Percentiles rank a stretch among this genome's conserved stretches.
phyloP scores from a whole-genome alignment of 2,113 vertebrate species.

The Ardeotis arabs region DNA sequence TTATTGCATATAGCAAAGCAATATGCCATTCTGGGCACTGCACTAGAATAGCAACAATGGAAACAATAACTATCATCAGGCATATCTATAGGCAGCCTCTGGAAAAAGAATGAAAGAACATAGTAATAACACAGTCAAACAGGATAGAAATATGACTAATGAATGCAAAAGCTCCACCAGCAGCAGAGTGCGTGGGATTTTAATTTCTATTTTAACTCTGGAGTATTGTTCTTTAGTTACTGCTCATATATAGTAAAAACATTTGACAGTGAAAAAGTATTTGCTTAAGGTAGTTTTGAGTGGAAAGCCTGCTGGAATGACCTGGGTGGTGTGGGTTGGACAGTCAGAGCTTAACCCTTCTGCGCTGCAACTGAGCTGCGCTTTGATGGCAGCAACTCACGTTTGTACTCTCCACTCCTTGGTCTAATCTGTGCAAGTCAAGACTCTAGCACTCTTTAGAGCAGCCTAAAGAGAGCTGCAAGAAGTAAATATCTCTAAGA shows the following conservation, averaged over 20 bases:
- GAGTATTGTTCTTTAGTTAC: neutral
- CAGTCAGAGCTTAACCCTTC: neutral
- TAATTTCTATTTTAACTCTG: neutral
- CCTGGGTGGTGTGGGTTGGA: neutral
- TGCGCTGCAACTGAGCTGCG: fast-evolving
- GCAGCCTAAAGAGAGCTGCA: neutral
- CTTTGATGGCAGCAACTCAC: neutral
- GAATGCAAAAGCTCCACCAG: neutral
- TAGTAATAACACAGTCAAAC: neutral
- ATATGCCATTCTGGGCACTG: neutral
- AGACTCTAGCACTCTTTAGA: neutral
- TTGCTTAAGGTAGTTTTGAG: neutral
- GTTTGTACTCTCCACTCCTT: fast-evolving
- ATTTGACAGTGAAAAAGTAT: neutral
- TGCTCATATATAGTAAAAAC: neutral
- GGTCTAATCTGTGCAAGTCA: neutral
- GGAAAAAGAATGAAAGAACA: conserved; percentile 25
- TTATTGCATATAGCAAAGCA: neutral
- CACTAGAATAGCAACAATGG: neutral
- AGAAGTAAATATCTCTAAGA: neutral
- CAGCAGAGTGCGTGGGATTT: neutral
- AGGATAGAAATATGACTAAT: neutral
- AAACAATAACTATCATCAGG: conserved; percentile 25
- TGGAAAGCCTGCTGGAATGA: neutral
- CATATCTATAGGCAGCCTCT: neutral